Evolutionary conservation across 2,888 invertebrate species (phyloP), one percentile per base, ranked within the genome.

Genomic region (Zaprionus lineosus): DNA sequence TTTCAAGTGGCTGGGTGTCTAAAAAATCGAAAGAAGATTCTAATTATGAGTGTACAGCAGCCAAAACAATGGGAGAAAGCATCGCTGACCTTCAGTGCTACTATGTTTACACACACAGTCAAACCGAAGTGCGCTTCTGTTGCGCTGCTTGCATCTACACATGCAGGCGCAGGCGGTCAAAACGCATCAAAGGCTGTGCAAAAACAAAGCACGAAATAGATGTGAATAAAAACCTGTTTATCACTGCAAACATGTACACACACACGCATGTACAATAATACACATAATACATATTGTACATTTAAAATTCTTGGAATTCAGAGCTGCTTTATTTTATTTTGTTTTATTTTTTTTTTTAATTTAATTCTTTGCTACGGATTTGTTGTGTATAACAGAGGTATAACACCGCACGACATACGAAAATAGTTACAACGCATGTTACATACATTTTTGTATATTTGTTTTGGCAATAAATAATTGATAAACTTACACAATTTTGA

Each of bases 201-300:
- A 55, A 73, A 58, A 41, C 46, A 55, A 53, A n/a, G 39, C 47
- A 46, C 14, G 31, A 51, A 72, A 66, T 52, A 55, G 55, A 60
- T 58, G 74, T 64, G 74, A 61, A 74, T 63, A 46, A 73, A 58
- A 70, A 70, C 74, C 77, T 63, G 73, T 73, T 73, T 66, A 46
- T 39, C 37, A 36, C 37, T 21, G 40, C 31, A 33, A 21, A 34
- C 34, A 31, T 39, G 51, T 26, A 26, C 31, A 43, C 36, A 44
- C 47, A 21, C 11, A 34, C 37, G 9, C 33, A 16, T n/a, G 15
- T 31, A 15, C 24, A 41, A 6, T 8, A 12, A 14, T 14, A 15
- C 12, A 33, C 8, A 34, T 28, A 36, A 34, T 26, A 9, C 3
- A 4, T 29, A 29, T 29, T 39, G 33, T 28, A 33, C 29, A 44